A percentile compares a stretch with the other conserved stretches of the same genome.
Evolutionary conservation across 2,797 vertebrate genomes (phyloP).

Genomic region (Delichon dasypus): DNA sequence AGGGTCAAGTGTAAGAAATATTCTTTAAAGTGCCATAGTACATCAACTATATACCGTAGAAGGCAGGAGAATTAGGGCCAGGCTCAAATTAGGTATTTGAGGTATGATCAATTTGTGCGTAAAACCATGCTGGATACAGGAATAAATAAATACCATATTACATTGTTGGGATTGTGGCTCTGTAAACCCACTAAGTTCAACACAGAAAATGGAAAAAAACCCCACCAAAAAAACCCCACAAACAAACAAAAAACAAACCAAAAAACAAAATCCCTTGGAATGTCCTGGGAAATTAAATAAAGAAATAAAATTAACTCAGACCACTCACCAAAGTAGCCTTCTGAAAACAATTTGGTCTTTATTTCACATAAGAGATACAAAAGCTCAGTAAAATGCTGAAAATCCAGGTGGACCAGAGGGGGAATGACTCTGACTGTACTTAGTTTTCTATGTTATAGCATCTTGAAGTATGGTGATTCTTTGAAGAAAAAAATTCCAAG

Average conservation of each 20-base stretch:
- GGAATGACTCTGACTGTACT: not conserved
- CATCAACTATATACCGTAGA: conserved; percentile 17
- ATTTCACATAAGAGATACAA: conserved; percentile 8
- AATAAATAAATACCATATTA: conserved; percentile 42
- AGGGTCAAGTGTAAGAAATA: conserved; percentile 18
- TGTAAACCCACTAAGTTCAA: conserved; percentile 23
- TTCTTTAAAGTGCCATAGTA: conserved; percentile 28
- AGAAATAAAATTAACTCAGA: conserved; percentile 48
- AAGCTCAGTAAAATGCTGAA: conserved; percentile 25
- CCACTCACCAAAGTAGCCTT: conserved; percentile 64
- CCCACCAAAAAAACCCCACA: not conserved
- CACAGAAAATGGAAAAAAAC: conserved; percentile 32
- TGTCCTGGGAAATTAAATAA: conserved; percentile 63
- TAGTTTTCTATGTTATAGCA: not conserved
- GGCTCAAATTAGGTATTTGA: conserved; percentile 14
- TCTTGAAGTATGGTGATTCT: not conserved
- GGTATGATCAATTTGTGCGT: conserved; percentile 5
- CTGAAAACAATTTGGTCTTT: conserved; percentile 51
- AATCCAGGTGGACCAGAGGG: not conserved
- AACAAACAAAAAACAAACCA: no score
- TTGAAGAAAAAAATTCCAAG: not conserved
- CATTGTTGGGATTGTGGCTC: not conserved
- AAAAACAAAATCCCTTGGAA: not conserved
- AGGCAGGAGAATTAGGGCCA: conserved; percentile 9
- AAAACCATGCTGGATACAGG: conserved; percentile 1